Percentiles rank a stretch among this genome's conserved stretches.
Evolutionary conservation across 2,797 vertebrate species (phyloP).

Genomic region (Hemibagrus guttatus): DNA sequence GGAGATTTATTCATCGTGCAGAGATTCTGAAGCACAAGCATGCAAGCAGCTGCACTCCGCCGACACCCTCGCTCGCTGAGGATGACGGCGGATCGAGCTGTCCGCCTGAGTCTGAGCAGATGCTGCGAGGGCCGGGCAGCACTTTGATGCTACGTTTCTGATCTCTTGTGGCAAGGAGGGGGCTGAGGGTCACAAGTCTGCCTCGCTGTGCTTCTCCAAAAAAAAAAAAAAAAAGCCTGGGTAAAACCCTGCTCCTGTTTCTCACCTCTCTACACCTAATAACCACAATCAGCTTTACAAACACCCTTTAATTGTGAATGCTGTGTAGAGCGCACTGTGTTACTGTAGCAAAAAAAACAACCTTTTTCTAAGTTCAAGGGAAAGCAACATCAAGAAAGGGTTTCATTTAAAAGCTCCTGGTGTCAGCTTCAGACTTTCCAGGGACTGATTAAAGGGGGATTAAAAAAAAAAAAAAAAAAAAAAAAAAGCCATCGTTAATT

Average conservation of each 20-base stretch:
- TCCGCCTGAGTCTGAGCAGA: slow-evolving; percentile 49
- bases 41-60: slow-evolving; percentile 5
- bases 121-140: slow-evolving; percentile 35
- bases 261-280: slow-evolving; percentile 38
- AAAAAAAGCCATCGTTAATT: slow-evolving; percentile 65
- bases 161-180: slow-evolving; percentile 34
- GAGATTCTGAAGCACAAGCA: slow-evolving; percentile 31
- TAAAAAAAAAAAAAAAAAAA: background rate
- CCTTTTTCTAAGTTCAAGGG: slow-evolving; percentile 33
- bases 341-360: background rate
- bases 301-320: slow-evolving; percentile 28
- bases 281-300: slow-evolving; percentile 46
- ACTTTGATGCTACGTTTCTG: slow-evolving; percentile 47
- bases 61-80: background rate
- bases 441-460: slow-evolving; percentile 61
- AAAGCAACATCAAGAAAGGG: slow-evolving; percentile 32
- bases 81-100: background rate
- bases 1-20: slow-evolving; percentile 37
- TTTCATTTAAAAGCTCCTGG: slow-evolving; percentile 26
- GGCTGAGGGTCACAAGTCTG: slow-evolving; percentile 16
- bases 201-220: slow-evolving; percentile 31
- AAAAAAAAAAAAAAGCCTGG: slow-evolving; percentile 44
- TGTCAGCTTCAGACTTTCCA: slow-evolving; percentile 50
- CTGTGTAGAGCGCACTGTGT: background rate
- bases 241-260: slow-evolving; percentile 16